Percentiles rank a stretch among this genome's conserved stretches.
These are phyloP conservation scores for Aphelenchoides besseyi DNA, from an alignment of 1,140 invertebrate species.

Conservation along the genomic window DNA sequence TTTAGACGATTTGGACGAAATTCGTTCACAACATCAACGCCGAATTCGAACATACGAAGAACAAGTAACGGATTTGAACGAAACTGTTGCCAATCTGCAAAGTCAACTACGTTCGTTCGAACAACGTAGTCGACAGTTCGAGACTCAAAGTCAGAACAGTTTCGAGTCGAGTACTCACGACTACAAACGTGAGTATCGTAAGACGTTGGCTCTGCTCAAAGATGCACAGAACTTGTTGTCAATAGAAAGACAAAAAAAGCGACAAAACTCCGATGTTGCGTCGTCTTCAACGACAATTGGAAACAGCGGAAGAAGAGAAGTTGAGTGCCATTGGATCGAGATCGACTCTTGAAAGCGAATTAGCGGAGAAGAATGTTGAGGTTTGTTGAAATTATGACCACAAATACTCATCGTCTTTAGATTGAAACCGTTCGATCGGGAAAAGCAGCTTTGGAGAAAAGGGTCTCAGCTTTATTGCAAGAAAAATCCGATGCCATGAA, in stretches of 20 bases:
- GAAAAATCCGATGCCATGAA: slow-evolving; percentile 7
- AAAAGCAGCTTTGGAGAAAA: background rate
- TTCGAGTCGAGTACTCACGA: slow-evolving; percentile 13
- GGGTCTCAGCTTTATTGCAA: background rate
- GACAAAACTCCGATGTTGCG: slow-evolving; percentile 20
- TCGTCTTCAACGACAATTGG: slow-evolving; percentile 3
- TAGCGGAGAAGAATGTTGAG: slow-evolving; percentile 7
- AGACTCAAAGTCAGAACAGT: slow-evolving; percentile 26
- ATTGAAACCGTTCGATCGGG: slow-evolving; percentile 14
- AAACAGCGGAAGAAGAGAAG: slow-evolving; percentile 10
- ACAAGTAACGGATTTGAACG: slow-evolving; percentile 29
- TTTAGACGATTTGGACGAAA: slow-evolving; percentile 38
- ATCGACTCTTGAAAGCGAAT: slow-evolving; percentile 8
- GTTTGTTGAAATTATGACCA: background rate
- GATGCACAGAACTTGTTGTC: slow-evolving; percentile 39
- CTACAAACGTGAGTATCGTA: slow-evolving; percentile 38
- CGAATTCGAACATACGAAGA: slow-evolving; percentile 32
- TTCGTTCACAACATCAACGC: slow-evolving; percentile 33
- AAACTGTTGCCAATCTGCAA: slow-evolving; percentile 23
- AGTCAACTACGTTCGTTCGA: slow-evolving; percentile 25
- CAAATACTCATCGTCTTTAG: slow-evolving; percentile 3
- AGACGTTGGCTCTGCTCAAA: slow-evolving; percentile 39
- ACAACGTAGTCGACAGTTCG: slow-evolving; percentile 23
- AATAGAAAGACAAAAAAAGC: slow-evolving; percentile 36
- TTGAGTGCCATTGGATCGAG: slow-evolving; percentile 4